Percentiles rank a stretch among this genome's conserved stretches.
phyloP scores from a whole-genome alignment of 2,113 vertebrate species.

The Cyprinus carpio region DNA sequence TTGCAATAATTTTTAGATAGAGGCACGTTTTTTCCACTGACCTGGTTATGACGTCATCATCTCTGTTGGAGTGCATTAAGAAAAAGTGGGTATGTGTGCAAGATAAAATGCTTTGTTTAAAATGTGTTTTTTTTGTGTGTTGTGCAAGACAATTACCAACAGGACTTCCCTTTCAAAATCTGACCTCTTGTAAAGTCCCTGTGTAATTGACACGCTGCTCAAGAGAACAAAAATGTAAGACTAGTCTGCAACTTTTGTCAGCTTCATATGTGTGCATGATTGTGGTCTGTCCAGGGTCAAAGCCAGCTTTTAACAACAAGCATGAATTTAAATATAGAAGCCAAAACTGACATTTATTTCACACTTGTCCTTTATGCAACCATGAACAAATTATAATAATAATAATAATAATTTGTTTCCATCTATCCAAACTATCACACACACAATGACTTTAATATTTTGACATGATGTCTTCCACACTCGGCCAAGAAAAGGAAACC shows the following conservation, averaged over 20 bases:
- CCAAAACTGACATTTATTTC: not conserved
- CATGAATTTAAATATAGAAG: not conserved
- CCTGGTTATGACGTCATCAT: not conserved
- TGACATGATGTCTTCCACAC: not conserved
- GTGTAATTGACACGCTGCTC: not conserved
- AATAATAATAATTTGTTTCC: too few relatives aligned
- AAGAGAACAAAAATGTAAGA: not conserved
- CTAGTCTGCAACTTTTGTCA: not conserved
- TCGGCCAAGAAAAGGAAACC: slow-evolving; percentile 25
- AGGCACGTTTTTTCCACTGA: not conserved
- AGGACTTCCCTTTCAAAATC: not conserved
- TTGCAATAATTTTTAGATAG: not conserved
- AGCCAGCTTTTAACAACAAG: not conserved
- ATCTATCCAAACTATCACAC: too few relatives aligned
- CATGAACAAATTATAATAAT: too few relatives aligned
- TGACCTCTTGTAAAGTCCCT: not conserved
- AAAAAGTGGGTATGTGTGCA: not conserved
- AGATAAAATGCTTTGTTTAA: not conserved
- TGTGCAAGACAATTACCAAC: too few relatives aligned
- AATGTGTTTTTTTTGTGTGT: too few relatives aligned
- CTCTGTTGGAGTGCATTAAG: not conserved
- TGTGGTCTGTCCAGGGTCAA: not conserved
- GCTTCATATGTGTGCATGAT: not conserved
- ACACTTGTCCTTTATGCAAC: not conserved
- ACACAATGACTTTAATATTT: not conserved